Conservation (phyloP, 2,113 vertebrate species). For the Hemibates koningsi region DNA sequence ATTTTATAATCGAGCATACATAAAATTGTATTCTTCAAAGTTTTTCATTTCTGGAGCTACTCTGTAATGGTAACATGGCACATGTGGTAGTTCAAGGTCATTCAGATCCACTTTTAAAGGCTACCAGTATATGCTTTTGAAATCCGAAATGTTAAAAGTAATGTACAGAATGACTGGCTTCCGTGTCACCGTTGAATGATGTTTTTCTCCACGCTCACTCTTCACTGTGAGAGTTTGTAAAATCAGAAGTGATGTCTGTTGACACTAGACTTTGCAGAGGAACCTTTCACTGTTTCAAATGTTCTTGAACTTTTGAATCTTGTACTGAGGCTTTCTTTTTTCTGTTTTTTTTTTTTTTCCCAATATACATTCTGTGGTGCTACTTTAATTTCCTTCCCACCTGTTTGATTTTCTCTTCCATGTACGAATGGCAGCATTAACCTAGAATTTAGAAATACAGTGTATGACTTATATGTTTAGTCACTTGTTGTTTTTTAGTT, state of each 20-base stretch:
- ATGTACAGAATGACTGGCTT: conserved; percentile 46
- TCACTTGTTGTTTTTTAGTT: neutral
- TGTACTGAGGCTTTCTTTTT: neutral
- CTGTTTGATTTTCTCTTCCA: neutral
- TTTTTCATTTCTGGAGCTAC: neutral
- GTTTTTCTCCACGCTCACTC: neutral
- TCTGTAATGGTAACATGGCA: conserved; percentile 46
- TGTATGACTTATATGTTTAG: neutral
- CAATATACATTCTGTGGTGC: conserved; percentile 22
- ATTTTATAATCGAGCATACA: neutral
- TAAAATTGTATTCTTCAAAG: neutral
- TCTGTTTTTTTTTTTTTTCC: neutral
- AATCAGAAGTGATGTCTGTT: neutral
- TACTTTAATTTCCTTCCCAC: conserved; percentile 16
- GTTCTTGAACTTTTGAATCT: neutral
- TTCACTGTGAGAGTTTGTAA: neutral
- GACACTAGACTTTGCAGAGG: neutral
- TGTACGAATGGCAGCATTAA: conserved; percentile 4
- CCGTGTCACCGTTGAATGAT: neutral
- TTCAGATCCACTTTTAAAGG: neutral
- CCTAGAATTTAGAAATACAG: neutral
- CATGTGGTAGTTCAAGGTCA: neutral
- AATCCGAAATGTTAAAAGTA: neutral
- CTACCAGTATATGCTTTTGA: neutral
- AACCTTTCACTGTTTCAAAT: neutral